Evolutionary conservation across 2,113 vertebrate genomes (phyloP).

Genomic region (Taurulus bubalis): DNA sequence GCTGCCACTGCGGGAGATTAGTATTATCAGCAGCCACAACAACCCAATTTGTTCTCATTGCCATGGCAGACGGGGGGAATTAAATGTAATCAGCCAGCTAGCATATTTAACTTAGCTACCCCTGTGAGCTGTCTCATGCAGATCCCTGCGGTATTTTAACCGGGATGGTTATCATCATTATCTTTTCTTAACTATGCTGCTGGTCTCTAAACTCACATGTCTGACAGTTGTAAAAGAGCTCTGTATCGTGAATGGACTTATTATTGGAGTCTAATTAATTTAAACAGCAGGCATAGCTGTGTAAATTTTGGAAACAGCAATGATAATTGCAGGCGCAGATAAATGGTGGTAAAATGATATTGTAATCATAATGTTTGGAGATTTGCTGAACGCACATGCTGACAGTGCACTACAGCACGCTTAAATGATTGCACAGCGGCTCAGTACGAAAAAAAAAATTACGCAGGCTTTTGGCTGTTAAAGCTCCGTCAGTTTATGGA

Average conservation of each 20-base stretch:
- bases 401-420: conserved; percentile 5
- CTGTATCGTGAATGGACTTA: conserved; percentile 28
- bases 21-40: conserved; percentile 75
- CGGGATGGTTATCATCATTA: conserved; percentile 56
- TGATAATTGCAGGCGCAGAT: conserved; percentile 22
- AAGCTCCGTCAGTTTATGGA: background rate
- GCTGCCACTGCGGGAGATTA: conserved; percentile 59
- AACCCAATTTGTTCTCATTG: conserved; percentile 75
- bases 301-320: conserved; percentile 10
- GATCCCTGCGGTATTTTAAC: conserved; percentile 52
- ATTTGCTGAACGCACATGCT: conserved; percentile 29
- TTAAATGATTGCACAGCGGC: conserved; percentile 31
- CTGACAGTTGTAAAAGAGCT: conserved; percentile 40
- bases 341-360: conserved; percentile 24
- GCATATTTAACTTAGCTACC: conserved; percentile 76
- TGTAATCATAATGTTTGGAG: conserved; percentile 28
- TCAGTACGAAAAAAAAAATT: background rate
- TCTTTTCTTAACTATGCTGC: conserved; percentile 55
- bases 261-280: conserved; percentile 42
- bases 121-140: conserved; percentile 55
- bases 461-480: conserved; percentile 6
- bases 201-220: conserved; percentile 37
- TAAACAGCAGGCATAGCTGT: conserved; percentile 25
- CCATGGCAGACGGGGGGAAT: conserved; percentile 63
- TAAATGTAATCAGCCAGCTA: conserved; percentile 74